phyloP scores from a whole-genome alignment of 2,113 vertebrate species.

The Pica pica region DNA sequence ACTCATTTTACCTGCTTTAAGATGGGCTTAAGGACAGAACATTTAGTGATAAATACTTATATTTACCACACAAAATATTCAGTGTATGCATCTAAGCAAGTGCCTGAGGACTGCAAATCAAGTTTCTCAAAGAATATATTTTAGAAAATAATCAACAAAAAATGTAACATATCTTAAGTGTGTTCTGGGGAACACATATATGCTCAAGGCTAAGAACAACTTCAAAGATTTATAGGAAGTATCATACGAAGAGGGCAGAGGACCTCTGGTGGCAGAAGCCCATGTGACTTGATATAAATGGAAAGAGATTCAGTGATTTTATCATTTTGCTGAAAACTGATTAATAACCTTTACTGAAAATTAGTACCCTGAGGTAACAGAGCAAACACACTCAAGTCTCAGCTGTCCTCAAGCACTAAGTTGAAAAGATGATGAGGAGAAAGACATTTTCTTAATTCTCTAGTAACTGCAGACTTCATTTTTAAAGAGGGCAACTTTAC shows the following conservation, averaged over 20 bases:
- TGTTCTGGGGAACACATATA: background rate
- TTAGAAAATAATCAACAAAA: background rate
- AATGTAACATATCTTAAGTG: fast-evolving
- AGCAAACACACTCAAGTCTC: background rate
- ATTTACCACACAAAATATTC: background rate
- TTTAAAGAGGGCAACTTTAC: background rate
- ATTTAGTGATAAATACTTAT: background rate
- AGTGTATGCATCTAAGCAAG: background rate
- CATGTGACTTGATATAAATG: background rate
- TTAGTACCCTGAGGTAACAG: background rate
- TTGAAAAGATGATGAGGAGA: background rate
- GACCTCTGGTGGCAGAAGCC: background rate
- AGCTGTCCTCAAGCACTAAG: background rate
- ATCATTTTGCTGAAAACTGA: background rate
- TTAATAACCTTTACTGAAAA: background rate
- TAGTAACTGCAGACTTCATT: background rate
- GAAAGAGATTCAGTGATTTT: background rate
- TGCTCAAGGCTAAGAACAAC: background rate
- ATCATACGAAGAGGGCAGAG: background rate
- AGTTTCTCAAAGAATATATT: background rate
- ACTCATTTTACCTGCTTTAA: background rate
- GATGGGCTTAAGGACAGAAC: background rate
- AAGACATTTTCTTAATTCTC: background rate
- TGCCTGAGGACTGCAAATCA: background rate
- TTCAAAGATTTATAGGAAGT: background rate